A percentile compares a stretch with the other conserved stretches of the same genome.
phyloP scores from a whole-genome alignment of 2,113 vertebrate genomes.

The Hyperoodon ampullatus region DNA sequence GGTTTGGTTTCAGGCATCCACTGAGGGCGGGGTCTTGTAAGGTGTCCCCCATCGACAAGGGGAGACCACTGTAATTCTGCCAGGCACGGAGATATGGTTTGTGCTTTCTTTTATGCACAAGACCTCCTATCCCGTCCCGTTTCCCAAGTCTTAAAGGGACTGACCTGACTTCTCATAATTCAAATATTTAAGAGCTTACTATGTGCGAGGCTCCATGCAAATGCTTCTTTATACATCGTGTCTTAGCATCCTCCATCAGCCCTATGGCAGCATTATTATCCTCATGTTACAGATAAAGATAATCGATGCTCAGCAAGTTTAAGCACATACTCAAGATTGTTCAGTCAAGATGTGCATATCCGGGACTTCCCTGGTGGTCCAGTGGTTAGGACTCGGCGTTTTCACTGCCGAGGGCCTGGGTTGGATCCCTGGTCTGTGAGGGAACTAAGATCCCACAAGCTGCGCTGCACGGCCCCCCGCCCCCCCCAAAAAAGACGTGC shows the following conservation, averaged over 20 bases:
- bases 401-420: background rate
- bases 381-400: background rate
- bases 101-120: background rate
- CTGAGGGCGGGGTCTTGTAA: background rate
- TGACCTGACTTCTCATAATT: background rate
- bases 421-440: background rate
- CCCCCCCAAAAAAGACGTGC: background rate
- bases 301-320: background rate
- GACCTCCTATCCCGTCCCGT: background rate
- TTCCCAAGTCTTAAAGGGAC: background rate
- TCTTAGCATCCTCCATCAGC: background rate
- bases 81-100: background rate
- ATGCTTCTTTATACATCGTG: background rate
- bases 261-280: background rate
- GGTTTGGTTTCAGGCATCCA: background rate
- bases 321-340: background rate
- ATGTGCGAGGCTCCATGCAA: background rate
- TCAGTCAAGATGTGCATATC: background rate
- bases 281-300: background rate
- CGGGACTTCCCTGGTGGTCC: background rate
- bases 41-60: background rate
- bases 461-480: rapidly evolving
- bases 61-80: background rate
- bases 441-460: background rate
- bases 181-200: background rate